phyloP scores from a whole-genome alignment of 2,797 vertebrate genomes.

The Sphaeramia orbicularis region DNA sequence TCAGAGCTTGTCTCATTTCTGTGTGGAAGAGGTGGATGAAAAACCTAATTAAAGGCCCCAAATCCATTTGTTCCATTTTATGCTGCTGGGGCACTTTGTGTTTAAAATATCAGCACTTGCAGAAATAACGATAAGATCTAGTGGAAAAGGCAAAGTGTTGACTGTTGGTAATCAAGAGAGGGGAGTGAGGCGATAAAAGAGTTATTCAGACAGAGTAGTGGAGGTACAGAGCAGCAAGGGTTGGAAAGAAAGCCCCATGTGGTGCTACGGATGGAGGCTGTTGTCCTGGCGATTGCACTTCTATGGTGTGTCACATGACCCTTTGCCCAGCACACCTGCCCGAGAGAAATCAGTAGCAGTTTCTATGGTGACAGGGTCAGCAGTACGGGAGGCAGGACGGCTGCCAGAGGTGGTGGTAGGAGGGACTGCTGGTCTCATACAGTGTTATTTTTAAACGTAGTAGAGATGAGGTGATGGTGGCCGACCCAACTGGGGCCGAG shows the following conservation, averaged over 20 bases:
- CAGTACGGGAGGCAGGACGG: slow-evolving; percentile 79
- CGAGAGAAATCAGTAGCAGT: slow-evolving; percentile 83
- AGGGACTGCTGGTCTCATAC: slow-evolving; percentile 70
- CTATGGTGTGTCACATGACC: slow-evolving; percentile 85
- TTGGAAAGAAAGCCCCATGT: slow-evolving; percentile 67
- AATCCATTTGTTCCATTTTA: slow-evolving; percentile 48
- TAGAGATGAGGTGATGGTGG: slow-evolving; percentile 62
- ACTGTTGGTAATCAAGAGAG: slow-evolving; percentile 7
- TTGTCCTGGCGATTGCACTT: slow-evolving; percentile 83
- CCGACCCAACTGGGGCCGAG: slow-evolving; percentile 39
- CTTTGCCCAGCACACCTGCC: slow-evolving; percentile 88
- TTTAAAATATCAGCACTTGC: slow-evolving; percentile 37
- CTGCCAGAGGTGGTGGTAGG: slow-evolving; percentile 79
- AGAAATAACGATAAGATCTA: slow-evolving; percentile 36
- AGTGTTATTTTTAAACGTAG: slow-evolving; percentile 81
- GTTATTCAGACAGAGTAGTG: slow-evolving; percentile 30
- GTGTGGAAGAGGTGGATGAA: slow-evolving; percentile 20
- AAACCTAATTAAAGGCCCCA: slow-evolving; percentile 42
- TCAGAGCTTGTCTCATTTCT: slow-evolving; percentile 41
- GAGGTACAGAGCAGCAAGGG: slow-evolving; percentile 17
- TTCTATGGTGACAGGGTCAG: slow-evolving; percentile 89
- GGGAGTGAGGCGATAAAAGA: slow-evolving; percentile 21
- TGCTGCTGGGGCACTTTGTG: slow-evolving; percentile 30
- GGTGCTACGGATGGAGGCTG: slow-evolving; percentile 72
- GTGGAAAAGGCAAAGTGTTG: slow-evolving; percentile 26